Evolutionary conservation across 2,113 vertebrate genomes (phyloP).

Genomic region (Hippocampus barbouri): DNA sequence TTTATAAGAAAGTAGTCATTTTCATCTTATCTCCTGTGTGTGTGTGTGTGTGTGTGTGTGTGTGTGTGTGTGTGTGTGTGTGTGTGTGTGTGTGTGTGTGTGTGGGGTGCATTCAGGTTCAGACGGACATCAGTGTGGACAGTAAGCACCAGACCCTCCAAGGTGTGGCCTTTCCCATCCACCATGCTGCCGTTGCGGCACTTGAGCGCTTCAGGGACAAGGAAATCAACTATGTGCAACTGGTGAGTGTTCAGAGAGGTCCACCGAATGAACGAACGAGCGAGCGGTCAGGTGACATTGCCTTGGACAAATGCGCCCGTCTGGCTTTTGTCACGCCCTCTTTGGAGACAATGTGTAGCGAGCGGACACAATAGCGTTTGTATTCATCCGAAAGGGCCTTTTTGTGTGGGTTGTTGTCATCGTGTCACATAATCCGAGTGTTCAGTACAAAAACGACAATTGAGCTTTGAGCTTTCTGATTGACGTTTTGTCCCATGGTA

Average conservation of each 20-base stretch:
- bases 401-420: constrained; percentile 27
- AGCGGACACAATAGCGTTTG: constrained; percentile 36
- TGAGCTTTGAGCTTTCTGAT: constrained; percentile 14
- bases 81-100: no score
- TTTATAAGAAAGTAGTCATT: no score
- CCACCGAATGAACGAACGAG: neutral
- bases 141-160: constrained; percentile 92
- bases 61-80: no score
- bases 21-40: neutral
- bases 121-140: constrained; percentile 85
- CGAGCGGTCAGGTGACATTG: neutral
- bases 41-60: neutral
- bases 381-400: constrained; percentile 35
- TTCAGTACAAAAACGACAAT: constrained; percentile 46
- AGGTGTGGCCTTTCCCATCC: constrained; percentile 90
- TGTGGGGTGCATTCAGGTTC: constrained; percentile 72
- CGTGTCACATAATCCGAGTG: constrained; percentile 19
- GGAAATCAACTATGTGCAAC: constrained; percentile 89
- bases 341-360: constrained; percentile 12
- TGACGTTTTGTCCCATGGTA: neutral
- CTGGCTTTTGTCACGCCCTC: neutral
- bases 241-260: constrained; percentile 75
- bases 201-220: constrained; percentile 82
- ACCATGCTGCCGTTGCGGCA: constrained; percentile 82
- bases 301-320: neutral